These are phyloP conservation scores for Aphelocoma californica DNA, from an alignment of 2,797 vertebrate genomes.

Conservation along the genomic window DNA sequence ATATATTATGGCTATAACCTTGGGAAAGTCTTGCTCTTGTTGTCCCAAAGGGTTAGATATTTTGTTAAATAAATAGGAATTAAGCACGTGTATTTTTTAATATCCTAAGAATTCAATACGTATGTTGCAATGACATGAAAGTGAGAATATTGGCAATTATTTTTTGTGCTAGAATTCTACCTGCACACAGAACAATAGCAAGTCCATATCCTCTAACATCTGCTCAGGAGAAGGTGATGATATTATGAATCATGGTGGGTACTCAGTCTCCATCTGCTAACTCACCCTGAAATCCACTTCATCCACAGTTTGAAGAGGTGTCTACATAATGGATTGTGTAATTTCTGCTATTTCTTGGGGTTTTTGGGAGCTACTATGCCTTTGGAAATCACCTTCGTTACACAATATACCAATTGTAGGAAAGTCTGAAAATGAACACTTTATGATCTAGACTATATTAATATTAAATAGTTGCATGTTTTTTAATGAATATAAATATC, in stretches of 20 bases:
- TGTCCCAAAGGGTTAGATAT: not conserved
- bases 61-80: slow-evolving; percentile 10
- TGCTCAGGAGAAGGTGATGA: not conserved
- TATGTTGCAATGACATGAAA: not conserved
- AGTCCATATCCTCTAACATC: not conserved
- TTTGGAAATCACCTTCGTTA: not conserved
- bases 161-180: not conserved
- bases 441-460: not conserved
- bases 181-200: not conserved
- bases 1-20: not conserved
- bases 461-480: not conserved
- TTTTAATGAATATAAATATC: not conserved
- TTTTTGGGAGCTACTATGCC: not conserved
- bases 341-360: not conserved
- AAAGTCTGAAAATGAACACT: not conserved
- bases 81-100: not conserved
- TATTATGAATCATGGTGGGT: not conserved
- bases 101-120: not conserved
- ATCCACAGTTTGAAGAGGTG: not conserved
- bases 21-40: not conserved
- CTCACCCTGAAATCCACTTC: not conserved
- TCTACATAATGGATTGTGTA: not conserved
- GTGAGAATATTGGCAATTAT: not conserved
- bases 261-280: not conserved
- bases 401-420: not conserved